phyloP scores from a whole-genome alignment of 2,888 invertebrate species.

The Sylvicola fuscatus region DNA sequence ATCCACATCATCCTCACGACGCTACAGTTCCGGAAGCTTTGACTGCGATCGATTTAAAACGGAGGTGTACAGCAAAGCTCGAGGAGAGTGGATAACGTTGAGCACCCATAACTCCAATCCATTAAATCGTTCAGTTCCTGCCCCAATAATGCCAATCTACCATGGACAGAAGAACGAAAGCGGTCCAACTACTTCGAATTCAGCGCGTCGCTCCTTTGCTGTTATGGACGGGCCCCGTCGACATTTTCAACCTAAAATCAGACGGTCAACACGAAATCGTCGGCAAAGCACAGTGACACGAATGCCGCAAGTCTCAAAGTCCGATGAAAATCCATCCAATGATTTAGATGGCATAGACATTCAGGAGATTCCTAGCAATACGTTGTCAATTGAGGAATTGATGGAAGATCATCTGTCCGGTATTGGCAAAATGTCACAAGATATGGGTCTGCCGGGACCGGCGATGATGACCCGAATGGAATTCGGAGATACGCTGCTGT shows the following conservation, averaged over 20 bases:
- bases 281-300: not conserved
- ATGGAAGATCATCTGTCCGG: not conserved
- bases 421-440: not conserved
- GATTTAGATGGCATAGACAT: too few relatives aligned
- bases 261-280: slow-evolving; percentile 25
- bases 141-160: slow-evolving; percentile 4
- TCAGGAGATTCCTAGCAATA: slow-evolving; percentile 1
- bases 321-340: too few relatives aligned
- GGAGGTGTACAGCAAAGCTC: slow-evolving; percentile 1
- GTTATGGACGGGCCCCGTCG: slow-evolving; percentile 14
- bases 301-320: too few relatives aligned
- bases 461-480: slow-evolving; percentile 16
- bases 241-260: slow-evolving; percentile 31
- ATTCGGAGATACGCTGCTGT: slow-evolving; percentile 17
- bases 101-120: slow-evolving; percentile 3
- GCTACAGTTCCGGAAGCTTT: slow-evolving; percentile 33
- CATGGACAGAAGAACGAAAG: not conserved
- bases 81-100: slow-evolving; percentile 11
- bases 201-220: slow-evolving; percentile 9
- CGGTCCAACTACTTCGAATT: not conserved
- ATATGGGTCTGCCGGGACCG: slow-evolving; percentile 7
- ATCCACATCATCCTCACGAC: slow-evolving; percentile 33
- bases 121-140: not conserved
- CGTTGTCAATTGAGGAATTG: slow-evolving; percentile 2
- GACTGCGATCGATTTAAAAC: slow-evolving; percentile 11